Base-by-base conservation (phyloP, 2,113 vertebrate genomes). In the Pangasianodon hypophthalmus region DNA sequence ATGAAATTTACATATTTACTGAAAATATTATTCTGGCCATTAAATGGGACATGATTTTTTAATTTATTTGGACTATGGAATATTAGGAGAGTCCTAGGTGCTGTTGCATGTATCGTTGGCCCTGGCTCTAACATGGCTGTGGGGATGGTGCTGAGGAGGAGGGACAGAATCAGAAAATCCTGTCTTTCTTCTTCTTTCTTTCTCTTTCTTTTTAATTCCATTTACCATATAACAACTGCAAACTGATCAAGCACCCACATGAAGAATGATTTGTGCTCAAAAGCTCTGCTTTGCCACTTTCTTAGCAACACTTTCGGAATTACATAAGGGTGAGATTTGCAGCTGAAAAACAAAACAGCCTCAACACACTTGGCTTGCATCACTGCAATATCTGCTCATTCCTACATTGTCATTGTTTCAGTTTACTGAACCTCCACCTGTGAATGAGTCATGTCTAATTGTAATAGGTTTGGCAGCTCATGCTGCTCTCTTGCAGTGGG, bases 111-210 rank as follows among this genome's bases (percentile, higher is more conserved):
- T 67, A 91, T 87, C 87, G 80, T 82, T 58, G 84, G 89, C 92
- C 93, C 89, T 91, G 69, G 91, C 87, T 93, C 84, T 85, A 92
- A 91, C 92, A 94, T 89, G 90, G 88, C 86, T 81, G 80, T 67
- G 82, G 54, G 73, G 85, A 90, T 81, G 41, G 48, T 89, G 88
- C 87, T 86, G 50, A 24, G 46, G 60, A 67, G 37, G n/a, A 85
- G 64, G 69, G 67, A 84, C 85, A 85, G 84, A 91, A 54, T 80
- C 86, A 79, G 89, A 90, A 90, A 89, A 86, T 84, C 79, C 50
- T 67, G 14, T 75, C 10, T 18, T 54, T 48, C 81, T 60, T 60
- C 21, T 84, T 77, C 37, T 82, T 87, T 69, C 77, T 60, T 37
- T 81, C 46, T 41, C 18, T 58, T 52, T 89, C 54, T 48, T 44